Conservation (phyloP, 2,797 vertebrate genomes). For the Artibeus jamaicensis region DNA sequence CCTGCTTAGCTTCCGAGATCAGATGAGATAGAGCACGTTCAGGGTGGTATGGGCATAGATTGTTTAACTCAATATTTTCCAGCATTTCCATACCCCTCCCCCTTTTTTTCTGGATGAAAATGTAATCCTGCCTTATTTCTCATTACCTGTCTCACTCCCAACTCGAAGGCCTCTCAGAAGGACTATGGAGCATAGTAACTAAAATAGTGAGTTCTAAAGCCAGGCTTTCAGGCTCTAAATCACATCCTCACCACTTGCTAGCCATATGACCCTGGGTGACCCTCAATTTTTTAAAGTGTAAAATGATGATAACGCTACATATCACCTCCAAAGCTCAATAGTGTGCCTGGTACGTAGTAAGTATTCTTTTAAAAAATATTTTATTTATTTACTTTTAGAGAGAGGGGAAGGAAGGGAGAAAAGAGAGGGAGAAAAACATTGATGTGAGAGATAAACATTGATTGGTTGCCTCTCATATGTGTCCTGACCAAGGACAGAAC, state of each 20-base stretch:
- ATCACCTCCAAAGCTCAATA: background rate
- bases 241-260: background rate
- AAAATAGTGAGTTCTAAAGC: background rate
- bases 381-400: background rate
- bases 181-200: background rate
- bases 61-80: background rate
- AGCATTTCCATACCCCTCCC: background rate
- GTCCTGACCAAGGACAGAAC: background rate
- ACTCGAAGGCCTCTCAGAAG: background rate
- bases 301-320: background rate
- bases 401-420: background rate
- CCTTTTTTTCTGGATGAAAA: background rate
- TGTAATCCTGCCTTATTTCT: background rate
- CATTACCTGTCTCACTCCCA: background rate
- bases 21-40: too few relatives aligned
- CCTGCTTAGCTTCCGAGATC: too few relatives aligned
- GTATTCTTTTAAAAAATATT: background rate
- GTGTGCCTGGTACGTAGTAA: background rate
- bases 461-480: background rate
- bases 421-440: background rate
- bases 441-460: too few relatives aligned
- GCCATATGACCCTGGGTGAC: background rate
- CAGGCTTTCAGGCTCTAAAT: background rate
- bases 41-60: too few relatives aligned
- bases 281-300: background rate